Conservation (phyloP, 2,797 vertebrate species). For the Arremon aurantiirostris region DNA sequence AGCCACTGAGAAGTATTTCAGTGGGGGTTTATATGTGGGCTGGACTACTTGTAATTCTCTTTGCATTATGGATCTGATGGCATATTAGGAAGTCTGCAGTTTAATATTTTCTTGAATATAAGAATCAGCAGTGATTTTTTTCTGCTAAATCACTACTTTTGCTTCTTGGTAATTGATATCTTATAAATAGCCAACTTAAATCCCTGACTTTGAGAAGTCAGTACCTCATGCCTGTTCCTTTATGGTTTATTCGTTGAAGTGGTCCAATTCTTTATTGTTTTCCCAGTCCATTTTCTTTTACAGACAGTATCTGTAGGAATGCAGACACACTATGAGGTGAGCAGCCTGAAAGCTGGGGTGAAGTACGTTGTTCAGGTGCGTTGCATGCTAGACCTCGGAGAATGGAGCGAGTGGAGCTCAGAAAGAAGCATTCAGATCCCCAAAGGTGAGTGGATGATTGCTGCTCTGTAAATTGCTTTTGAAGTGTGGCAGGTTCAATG, state of each 20-base stretch:
- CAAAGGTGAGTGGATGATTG: neutral
- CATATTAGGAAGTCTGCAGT: neutral
- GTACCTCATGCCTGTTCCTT: neutral
- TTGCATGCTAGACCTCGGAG: constrained; percentile 86
- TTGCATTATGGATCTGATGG: neutral
- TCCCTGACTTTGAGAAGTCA: neutral
- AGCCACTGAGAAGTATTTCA: neutral
- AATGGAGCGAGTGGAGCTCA: constrained; percentile 89
- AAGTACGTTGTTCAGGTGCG: constrained; percentile 80
- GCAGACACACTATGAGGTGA: neutral
- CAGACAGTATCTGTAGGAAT: constrained; percentile 36
- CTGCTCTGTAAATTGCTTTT: neutral
- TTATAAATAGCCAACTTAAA: neutral
- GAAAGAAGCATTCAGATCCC: neutral
- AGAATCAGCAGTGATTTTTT: neutral
- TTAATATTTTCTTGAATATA: neutral
- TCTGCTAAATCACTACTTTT: neutral
- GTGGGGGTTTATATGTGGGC: neutral
- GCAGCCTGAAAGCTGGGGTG: neutral
- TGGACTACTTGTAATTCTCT: neutral
- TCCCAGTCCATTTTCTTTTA: constrained; percentile 18
- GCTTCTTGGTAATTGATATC: neutral
- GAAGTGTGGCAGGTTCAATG: neutral
- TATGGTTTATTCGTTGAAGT: neutral
- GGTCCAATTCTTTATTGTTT: neutral